These are phyloP conservation scores for Idaea straminata DNA, from an alignment of 2,888 invertebrate genomes.

Conservation along the genomic window DNA sequence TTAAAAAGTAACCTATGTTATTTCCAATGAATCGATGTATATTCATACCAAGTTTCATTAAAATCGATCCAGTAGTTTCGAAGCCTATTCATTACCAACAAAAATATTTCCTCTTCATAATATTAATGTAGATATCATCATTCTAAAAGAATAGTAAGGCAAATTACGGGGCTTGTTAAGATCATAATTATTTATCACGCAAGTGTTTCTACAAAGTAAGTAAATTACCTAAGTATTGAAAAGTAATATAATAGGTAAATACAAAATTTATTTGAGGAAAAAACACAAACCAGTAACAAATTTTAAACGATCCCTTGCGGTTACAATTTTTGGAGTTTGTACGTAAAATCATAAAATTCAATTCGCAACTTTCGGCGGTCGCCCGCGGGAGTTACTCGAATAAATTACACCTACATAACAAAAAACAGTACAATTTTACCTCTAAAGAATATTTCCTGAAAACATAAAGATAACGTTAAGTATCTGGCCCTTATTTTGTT, in stretches of 20 bases:
- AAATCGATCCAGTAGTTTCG: too few relatives aligned
- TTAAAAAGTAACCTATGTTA: too few relatives aligned
- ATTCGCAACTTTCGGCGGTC: conserved; percentile 34
- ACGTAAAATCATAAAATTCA: conserved; percentile 43
- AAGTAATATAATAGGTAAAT: conserved; percentile 2
- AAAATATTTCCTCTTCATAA: too few relatives aligned
- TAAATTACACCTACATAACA: conserved; percentile 19
- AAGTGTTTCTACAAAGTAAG: neutral
- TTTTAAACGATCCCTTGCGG: conserved; percentile 30
- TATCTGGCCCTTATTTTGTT: conserved; percentile 6
- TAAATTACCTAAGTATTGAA: conserved; percentile 1
- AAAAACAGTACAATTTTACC: conserved; percentile 14
- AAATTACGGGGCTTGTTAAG: too few relatives aligned
- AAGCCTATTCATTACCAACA: too few relatives aligned
- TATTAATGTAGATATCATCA: too few relatives aligned
- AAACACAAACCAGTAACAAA: conserved; percentile 26
- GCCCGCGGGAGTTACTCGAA: conserved; percentile 22
- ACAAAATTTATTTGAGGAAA: conserved; percentile 17
- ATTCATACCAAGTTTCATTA: too few relatives aligned
- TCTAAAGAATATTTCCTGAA: conserved; percentile 8
- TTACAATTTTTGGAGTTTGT: conserved; percentile 25
- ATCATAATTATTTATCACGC: too few relatives aligned
- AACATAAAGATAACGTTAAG: conserved; percentile 11
- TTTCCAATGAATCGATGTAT: too few relatives aligned
- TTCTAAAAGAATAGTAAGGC: too few relatives aligned